Conservation (phyloP, 37 sponge, comb jelly and placozoan genomes). For the Diacarnus erythraeanus region DNA sequence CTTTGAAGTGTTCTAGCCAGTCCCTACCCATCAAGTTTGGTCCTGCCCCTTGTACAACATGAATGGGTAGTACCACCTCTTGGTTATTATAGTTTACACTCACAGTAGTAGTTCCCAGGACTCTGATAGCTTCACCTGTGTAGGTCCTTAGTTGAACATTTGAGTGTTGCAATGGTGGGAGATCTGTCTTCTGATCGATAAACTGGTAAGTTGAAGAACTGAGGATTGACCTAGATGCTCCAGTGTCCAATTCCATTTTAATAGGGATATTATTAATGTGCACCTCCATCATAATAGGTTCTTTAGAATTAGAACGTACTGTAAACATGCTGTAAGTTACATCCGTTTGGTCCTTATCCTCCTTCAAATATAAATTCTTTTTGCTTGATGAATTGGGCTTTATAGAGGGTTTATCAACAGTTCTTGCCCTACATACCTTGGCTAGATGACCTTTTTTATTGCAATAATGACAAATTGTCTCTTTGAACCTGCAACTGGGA, state of each 20-base stretch:
- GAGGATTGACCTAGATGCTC: neutral
- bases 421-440: neutral
- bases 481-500: neutral
- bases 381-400: too few relatives aligned
- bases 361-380: too few relatives aligned
- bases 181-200: neutral
- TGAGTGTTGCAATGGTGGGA: neutral
- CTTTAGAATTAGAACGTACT: neutral
- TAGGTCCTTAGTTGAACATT: neutral
- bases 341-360: neutral
- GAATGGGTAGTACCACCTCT: neutral
- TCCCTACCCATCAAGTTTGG: slow-evolving; percentile 46
- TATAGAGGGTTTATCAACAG: neutral
- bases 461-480: neutral
- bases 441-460: slow-evolving; percentile 3
- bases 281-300: neutral
- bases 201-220: neutral
- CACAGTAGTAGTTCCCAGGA: neutral
- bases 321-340: neutral
- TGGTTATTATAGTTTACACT: slow-evolving; percentile 9
- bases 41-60: slow-evolving; percentile 2
- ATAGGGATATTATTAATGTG: neutral
- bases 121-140: slow-evolving; percentile 6
- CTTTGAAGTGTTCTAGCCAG: slow-evolving; percentile 11
- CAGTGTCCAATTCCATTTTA: slow-evolving; percentile 9